A percentile compares a stretch with the other conserved stretches of the same genome.
Evolutionary conservation across 2,113 vertebrate species (phyloP).

Genomic region (Cisticola juncidis): DNA sequence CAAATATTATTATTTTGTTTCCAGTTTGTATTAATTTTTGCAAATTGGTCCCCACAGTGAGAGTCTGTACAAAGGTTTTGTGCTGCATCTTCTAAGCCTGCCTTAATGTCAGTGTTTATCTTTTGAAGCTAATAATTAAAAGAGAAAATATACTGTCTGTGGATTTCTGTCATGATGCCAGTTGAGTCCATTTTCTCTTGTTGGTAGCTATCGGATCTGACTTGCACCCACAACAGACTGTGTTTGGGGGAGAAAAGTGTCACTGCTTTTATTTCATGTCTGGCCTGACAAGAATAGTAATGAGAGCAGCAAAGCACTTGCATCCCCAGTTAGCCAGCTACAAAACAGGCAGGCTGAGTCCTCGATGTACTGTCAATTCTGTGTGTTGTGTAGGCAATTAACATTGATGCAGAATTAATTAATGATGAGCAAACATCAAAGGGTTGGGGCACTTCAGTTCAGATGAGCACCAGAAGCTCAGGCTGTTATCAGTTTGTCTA

Average conservation of each 20-base stretch:
- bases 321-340: neutral
- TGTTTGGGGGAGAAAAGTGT: neutral
- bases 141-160: neutral
- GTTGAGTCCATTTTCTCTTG: neutral
- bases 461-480: neutral
- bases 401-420: conserved; percentile 31
- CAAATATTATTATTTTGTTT: conserved; percentile 4
- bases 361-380: neutral
- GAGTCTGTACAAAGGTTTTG: neutral
- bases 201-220: conserved; percentile 3
- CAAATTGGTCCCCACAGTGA: neutral
- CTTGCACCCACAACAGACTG: neutral
- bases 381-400: conserved; percentile 21
- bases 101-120: conserved; percentile 19
- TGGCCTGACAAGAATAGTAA: conserved; percentile 22
- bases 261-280: conserved; percentile 18
- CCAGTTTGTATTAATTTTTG: conserved; percentile 15
- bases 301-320: neutral
- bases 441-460: neutral
- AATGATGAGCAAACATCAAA: conserved; percentile 21
- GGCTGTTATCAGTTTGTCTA: neutral
- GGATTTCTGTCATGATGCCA: neutral
- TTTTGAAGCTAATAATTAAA: conserved; percentile 65
- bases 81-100: conserved; percentile 16
- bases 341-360: conserved; percentile 2